Evolutionary conservation across 2,888 invertebrate genomes (phyloP).

Genomic region (Agonopterix heracliana): DNA sequence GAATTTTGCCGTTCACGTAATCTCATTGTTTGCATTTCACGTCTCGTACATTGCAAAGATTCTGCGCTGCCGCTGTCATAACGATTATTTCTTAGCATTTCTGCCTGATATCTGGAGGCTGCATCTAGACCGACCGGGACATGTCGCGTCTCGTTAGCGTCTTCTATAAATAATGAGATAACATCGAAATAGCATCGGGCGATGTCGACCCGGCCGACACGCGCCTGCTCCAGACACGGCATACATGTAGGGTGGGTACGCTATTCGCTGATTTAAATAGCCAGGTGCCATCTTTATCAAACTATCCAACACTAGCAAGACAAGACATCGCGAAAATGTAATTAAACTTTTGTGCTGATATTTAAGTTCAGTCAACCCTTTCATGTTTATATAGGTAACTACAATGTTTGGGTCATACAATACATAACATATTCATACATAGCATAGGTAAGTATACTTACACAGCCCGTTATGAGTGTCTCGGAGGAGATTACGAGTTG

Average conservation of each 20-base stretch:
- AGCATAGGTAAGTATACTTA: constrained; percentile 17
- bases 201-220: constrained; percentile 27
- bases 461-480: constrained; percentile 29
- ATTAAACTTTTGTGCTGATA: no score
- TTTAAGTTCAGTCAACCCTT: no score
- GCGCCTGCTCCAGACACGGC: constrained; percentile 17
- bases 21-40: constrained; percentile 17
- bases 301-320: not conserved
- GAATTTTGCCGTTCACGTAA: constrained; percentile 22
- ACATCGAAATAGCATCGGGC: constrained; percentile 26
- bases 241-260: constrained; percentile 14
- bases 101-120: constrained; percentile 26
- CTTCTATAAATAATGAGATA: constrained; percentile 60
- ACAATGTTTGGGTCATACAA: not conserved
- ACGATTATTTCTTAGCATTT: constrained; percentile 23
- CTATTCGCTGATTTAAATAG: not conserved
- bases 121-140: constrained; percentile 31
- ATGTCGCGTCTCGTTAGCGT: constrained; percentile 51
- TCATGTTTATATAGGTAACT: no score
- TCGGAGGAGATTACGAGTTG: constrained; percentile 28
- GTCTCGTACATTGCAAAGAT: constrained; percentile 7
- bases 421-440: constrained; percentile 21
- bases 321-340: no score
- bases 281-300: constrained; percentile 11
- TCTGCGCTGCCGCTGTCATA: constrained; percentile 17